These are phyloP conservation scores for Sturnira hondurensis DNA, from an alignment of 2,113 vertebrate species.

Conservation along the genomic window DNA sequence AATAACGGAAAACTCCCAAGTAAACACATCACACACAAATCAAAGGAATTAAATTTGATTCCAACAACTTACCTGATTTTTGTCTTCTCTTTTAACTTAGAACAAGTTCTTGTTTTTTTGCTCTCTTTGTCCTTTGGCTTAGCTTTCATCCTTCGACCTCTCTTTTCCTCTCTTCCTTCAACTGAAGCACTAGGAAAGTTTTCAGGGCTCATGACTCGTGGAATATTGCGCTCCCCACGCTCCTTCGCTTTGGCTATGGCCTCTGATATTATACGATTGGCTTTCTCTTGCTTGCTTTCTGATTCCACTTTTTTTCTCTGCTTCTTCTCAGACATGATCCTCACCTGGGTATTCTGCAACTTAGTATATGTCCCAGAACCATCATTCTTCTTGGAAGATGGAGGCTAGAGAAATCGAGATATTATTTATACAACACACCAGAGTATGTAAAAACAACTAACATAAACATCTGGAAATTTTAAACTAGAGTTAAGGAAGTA, in stretches of 20 bases:
- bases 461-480: neutral
- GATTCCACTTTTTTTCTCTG: conserved; percentile 90
- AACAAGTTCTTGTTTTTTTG: conserved; percentile 89
- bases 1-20: conserved; percentile 3
- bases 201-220: conserved; percentile 97
- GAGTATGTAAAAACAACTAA: neutral
- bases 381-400: conserved; percentile 96
- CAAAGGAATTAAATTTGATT: conserved; percentile 33
- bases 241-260: conserved; percentile 96
- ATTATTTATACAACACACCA: conserved; percentile 51
- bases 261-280: conserved; percentile 98
- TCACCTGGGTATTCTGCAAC: conserved; percentile 94
- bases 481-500: neutral
- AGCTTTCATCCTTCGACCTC: conserved; percentile 86
- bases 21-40: neutral
- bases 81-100: conserved; percentile 93
- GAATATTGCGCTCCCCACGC: conserved; percentile 97
- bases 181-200: conserved; percentile 93
- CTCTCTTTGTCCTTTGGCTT: conserved; percentile 90
- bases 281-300: conserved; percentile 98
- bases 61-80: conserved; percentile 92
- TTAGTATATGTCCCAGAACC: conserved; percentile 89
- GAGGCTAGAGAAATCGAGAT: conserved; percentile 76
- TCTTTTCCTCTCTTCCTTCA: conserved; percentile 88
- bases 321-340: conserved; percentile 87